Base-by-base conservation (phyloP, 2,113 vertebrate species). In the Poecile atricapillus region DNA sequence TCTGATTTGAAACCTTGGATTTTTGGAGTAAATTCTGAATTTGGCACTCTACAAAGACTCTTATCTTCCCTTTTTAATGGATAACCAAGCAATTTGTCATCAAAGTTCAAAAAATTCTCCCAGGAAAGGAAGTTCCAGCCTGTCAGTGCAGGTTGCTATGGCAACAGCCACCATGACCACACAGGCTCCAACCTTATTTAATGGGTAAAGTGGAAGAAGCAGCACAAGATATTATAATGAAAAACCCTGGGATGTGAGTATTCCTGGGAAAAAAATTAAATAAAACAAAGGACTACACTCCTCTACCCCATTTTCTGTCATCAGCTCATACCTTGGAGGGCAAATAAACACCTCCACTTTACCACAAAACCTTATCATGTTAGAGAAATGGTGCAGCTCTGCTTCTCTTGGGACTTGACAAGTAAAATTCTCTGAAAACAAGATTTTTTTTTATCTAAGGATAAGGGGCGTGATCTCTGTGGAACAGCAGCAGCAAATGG, bases 131-230 rank as follows among this genome's bases (percentile, higher is more conserved):
- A 58, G 85, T 86, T 83, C 78, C 76, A 76, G 67, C n/a, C 35
- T 58, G 39, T 19, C 68, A 65, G 6, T 31, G 81, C 31, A 73
- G 47, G 95, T 97, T 95, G 86, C 93, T 88, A 93, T 83, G 91
- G 95, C 92, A 97, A 97, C 94, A 80, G n/a, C 44, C 86, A 37
- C 62, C 68, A 53, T 11, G 71, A 55, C 84, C 74, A 33, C 10
- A 0, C 82, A 67, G 58, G 41, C 28, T 95, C 81, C 68, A 82
- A 64, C 67, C 89, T 95, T 35, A 65, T 55, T 71, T 77, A 69
- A 62, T 39, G 65, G 82, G 85, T n/a, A 77, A 97, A 90, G 75
- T 18, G 16, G 74, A 44, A 83, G 84, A 91, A 80, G 84, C 3
- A 41, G 56, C 71, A 86, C 28, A 81, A 62, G 22, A n/a, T 22